A percentile compares a stretch with the other conserved stretches of the same genome.
These are phyloP conservation scores for Amniataba percoides DNA, from an alignment of 2,797 vertebrate species.

Conservation along the genomic window DNA sequence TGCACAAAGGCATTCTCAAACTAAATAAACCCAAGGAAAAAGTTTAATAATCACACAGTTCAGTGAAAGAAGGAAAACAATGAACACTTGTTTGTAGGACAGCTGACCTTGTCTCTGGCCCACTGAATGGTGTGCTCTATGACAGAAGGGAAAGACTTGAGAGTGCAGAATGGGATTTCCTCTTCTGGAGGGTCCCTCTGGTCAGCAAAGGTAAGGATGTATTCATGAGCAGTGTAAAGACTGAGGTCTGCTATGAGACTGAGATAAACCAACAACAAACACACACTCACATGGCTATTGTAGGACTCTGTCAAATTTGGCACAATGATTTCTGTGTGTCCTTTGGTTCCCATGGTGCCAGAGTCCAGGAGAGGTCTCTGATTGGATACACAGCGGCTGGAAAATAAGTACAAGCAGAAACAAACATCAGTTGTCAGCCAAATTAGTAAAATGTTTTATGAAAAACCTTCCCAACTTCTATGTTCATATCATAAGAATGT, in stretches of 20 bases:
- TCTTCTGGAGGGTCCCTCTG: conserved; percentile 98
- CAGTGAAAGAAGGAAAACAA: not conserved
- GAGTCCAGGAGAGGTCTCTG: conserved; percentile 95
- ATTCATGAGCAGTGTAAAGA: not conserved
- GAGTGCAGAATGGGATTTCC: conserved; percentile 98
- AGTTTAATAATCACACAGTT: not conserved
- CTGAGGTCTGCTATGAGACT: not conserved
- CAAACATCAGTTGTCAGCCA: not conserved
- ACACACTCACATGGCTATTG: conserved; percentile 95
- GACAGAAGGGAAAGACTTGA: conserved; percentile 98
- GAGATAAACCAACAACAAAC: not conserved
- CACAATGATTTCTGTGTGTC: conserved; percentile 96
- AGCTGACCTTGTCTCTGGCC: conserved; percentile 96
- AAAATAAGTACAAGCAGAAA: conserved; percentile 26
- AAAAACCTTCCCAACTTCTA: not conserved
- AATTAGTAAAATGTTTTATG: not conserved
- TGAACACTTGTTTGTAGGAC: not conserved
- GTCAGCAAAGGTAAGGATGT: conserved; percentile 9
- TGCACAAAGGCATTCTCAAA: conserved; percentile 97
- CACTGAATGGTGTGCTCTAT: conserved; percentile 99
- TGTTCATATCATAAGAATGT: not conserved
- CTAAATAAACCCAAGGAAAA: conserved; percentile 74
- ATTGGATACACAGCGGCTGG: conserved; percentile 95
- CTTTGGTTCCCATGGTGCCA: conserved; percentile 99
- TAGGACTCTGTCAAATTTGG: conserved; percentile 97